Conservation (phyloP, 2,113 vertebrate genomes). For the Notiomystis cincta region DNA sequence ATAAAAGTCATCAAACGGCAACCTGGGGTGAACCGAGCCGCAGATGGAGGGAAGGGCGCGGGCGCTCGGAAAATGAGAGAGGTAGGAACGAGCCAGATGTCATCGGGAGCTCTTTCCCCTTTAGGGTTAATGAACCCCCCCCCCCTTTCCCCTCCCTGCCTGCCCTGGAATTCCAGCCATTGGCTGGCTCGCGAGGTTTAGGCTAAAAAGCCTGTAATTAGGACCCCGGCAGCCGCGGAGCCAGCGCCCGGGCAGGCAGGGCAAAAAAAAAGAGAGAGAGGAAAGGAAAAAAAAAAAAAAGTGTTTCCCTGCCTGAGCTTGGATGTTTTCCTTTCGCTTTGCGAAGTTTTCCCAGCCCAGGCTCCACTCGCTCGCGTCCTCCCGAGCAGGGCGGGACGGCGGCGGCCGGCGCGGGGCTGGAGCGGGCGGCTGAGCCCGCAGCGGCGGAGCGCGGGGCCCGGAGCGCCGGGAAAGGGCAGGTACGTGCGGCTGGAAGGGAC, state of each 20-base stretch:
- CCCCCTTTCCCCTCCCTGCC: slow-evolving; percentile 29
- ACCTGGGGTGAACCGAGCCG: slow-evolving; percentile 8
- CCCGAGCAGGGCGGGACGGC: neutral
- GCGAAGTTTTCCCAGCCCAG: neutral
- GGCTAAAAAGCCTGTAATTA: slow-evolving; percentile 64
- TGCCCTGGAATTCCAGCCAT: slow-evolving; percentile 37
- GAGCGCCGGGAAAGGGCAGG: neutral
- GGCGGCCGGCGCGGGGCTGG: neutral
- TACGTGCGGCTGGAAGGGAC: neutral
- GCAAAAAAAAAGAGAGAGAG: neutral
- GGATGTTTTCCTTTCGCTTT: slow-evolving; percentile 58
- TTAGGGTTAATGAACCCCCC: slow-evolving; percentile 28
- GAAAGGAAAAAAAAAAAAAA: neutral
- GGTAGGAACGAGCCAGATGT: slow-evolving; percentile 13
- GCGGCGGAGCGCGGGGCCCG: neutral
- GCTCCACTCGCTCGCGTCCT: neutral
- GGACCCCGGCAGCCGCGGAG: slow-evolving; percentile 45
- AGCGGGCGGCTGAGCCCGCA: neutral
- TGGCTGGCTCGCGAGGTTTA: slow-evolving; percentile 49
- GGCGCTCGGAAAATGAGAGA: slow-evolving; percentile 42
- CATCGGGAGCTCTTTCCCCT: slow-evolving; percentile 11
- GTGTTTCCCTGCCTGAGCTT: neutral
- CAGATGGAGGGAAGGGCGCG: slow-evolving; percentile 40
- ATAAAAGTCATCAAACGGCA: slow-evolving; percentile 21
- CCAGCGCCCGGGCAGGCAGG: slow-evolving; percentile 40